phyloP scores from a whole-genome alignment of 1,140 invertebrate species.

The Aphis gossypii region DNA sequence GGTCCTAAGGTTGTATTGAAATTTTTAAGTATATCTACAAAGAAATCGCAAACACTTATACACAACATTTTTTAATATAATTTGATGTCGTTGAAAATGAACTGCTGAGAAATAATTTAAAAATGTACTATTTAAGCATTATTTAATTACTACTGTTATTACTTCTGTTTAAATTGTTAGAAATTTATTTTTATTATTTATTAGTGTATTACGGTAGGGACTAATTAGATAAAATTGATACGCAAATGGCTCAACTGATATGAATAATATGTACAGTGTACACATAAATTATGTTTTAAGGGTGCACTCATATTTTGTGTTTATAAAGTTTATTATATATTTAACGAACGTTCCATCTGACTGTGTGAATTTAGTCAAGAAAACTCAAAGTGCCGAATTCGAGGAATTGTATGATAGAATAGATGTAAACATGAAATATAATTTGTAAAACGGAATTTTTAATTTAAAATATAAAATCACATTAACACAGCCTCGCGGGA shows the following conservation, averaged over 20 bases:
- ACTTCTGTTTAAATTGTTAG: neutral
- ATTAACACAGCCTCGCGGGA: neutral
- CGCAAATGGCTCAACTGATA: neutral
- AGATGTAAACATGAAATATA: neutral
- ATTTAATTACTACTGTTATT: neutral
- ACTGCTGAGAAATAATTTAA: neutral
- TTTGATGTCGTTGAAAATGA: neutral
- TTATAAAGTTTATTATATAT: neutral
- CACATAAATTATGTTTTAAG: too few relatives aligned
- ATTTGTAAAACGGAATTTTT: neutral
- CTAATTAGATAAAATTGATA: neutral
- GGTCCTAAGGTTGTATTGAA: neutral
- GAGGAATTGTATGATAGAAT: neutral
- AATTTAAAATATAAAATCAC: neutral
- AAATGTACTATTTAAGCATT: neutral
- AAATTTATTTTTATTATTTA: neutral
- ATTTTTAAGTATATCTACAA: neutral
- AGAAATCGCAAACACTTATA: neutral
- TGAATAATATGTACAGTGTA: too few relatives aligned
- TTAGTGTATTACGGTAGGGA: neutral
- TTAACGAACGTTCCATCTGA: neutral
- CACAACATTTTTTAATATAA: neutral
- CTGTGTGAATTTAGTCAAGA: neutral
- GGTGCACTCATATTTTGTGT: neutral
- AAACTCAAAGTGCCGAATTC: neutral